Evolutionary conservation across 2,797 vertebrate species (phyloP), one percentile per base, ranked within the genome.

Genomic region (Platyrinchus mystaceus): DNA sequence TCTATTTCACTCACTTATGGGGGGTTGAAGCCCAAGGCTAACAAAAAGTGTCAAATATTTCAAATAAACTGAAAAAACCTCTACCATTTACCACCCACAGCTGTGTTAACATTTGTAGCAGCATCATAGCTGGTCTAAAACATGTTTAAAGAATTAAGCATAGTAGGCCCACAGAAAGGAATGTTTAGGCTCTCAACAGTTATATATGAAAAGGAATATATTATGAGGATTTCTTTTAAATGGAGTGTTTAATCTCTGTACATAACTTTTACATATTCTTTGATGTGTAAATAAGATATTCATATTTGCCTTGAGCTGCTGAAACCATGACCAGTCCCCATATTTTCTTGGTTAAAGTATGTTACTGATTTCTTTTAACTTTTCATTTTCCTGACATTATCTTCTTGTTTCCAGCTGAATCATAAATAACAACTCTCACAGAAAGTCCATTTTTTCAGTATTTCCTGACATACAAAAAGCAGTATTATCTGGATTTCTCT

Each of bases 11-110:
- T 91, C 87, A 91, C 59, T 95, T 96, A 67, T 49, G 10, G 53
- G 43, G 55, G 62, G 4, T 63, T 85, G 56, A 68, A 89, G 55
- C 66, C 89, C 83, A 96, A 96, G 74, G 89, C 77, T 93, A 95
- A 96, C 73, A 94, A 85, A 94, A 97, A 96, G 90, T 93, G 84
- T 96, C 77, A 96, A 94, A 75, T 95, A 96, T 96, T 96, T 97
- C 90, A 95, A 96, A 96, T 94, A 96, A 96, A 95, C 87, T 84
- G 69, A 92, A 96, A 93, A 93, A 94, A 77, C 79, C 77, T 95
- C 92, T 95, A 84, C 56, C 73, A 96, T 97, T 94, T 96, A 92
- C 96, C 96, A 95, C 95, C 93, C 93, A 96, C 94, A 94, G 80
- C 39, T 84, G 46, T 87, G 67, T 90, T 95, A 78, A 80, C 49